A percentile compares a stretch with the other conserved stretches of the same genome.
Evolutionary conservation across 2,888 invertebrate species (phyloP).

Genomic region (Drosophila leonis): DNA sequence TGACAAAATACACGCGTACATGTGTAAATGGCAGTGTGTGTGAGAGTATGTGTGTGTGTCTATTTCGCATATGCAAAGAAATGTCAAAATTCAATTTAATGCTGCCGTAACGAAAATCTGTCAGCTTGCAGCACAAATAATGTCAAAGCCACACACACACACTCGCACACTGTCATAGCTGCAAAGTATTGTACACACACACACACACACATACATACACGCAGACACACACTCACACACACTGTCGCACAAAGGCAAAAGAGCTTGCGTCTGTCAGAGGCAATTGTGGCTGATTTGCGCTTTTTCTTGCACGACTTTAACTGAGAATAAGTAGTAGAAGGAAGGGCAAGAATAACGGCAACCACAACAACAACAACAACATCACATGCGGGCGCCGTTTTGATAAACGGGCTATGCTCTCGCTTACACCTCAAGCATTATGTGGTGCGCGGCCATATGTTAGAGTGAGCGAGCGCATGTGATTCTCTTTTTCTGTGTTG

Average conservation of each 20-base stretch:
- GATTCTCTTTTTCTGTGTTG: not conserved
- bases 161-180: constrained; percentile 27
- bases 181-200: constrained; percentile 51
- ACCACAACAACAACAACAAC: constrained; percentile 6
- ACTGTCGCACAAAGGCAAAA: constrained; percentile 40
- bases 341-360: constrained; percentile 3
- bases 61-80: constrained; percentile 64
- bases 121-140: constrained; percentile 80
- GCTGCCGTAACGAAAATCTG: constrained; percentile 78
- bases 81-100: constrained; percentile 81
- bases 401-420: constrained; percentile 67
- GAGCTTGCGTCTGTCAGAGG: constrained; percentile 72
- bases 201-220: constrained; percentile 2
- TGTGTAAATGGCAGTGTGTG: constrained; percentile 3
- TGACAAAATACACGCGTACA: constrained; percentile 15
- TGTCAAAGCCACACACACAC: constrained; percentile 74
- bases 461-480: constrained; percentile 1
- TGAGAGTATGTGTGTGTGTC: constrained; percentile 11
- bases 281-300: constrained; percentile 80
- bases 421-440: not conserved
- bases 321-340: constrained; percentile 12
- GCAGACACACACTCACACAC: constrained; percentile 17
- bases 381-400: constrained; percentile 62
- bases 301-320: constrained; percentile 58
- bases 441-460: not conserved